phyloP scores from a whole-genome alignment of 64 coral and sea anemone genomes.

The Porites lutea region DNA sequence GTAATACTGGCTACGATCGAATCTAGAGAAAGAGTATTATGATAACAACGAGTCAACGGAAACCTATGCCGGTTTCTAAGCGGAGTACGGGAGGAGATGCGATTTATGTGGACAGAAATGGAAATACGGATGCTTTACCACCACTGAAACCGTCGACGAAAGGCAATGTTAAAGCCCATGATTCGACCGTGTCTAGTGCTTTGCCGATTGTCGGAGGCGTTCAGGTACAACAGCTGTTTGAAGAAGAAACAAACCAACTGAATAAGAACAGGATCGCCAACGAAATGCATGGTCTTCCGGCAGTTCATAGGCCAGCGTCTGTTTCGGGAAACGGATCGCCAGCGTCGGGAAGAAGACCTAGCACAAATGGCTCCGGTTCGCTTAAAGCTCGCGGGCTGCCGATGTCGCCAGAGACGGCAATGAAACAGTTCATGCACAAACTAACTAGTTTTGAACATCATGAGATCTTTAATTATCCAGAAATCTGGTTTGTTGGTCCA shows the following conservation, averaged over 20 bases:
- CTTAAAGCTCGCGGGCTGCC: constrained; percentile 86
- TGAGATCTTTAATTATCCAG: constrained; percentile 99
- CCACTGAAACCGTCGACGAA: constrained; percentile 98
- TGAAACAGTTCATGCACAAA: constrained; percentile 98
- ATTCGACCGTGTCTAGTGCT: constrained; percentile 61
- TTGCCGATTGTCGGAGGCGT: constrained; percentile 82
- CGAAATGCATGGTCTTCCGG: constrained; percentile 86
- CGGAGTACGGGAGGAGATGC: constrained; percentile 83
- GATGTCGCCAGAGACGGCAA: constrained; percentile 89
- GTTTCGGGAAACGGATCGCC: constrained; percentile 75
- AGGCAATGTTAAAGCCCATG: constrained; percentile 64
- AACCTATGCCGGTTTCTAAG: constrained; percentile 91
- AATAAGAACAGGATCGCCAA: constrained; percentile 78
- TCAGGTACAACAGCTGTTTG: constrained; percentile 99
- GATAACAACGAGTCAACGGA: constrained; percentile 93
- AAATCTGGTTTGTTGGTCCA: constrained; percentile 97
- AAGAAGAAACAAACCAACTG: constrained; percentile 98
- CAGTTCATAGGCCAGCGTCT: constrained; percentile 73
- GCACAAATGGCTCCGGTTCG: constrained; percentile 72
- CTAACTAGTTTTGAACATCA: constrained; percentile 97
- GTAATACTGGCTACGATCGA: constrained; percentile 51
- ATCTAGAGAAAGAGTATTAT: constrained; percentile 64
- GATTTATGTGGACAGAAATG: constrained; percentile 93
- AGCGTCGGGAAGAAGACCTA: constrained; percentile 72
- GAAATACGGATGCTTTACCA: constrained; percentile 84